These are phyloP conservation scores for Disparrhopalites patrizii DNA, from an alignment of 2,888 invertebrate genomes.

Conservation along the genomic window DNA sequence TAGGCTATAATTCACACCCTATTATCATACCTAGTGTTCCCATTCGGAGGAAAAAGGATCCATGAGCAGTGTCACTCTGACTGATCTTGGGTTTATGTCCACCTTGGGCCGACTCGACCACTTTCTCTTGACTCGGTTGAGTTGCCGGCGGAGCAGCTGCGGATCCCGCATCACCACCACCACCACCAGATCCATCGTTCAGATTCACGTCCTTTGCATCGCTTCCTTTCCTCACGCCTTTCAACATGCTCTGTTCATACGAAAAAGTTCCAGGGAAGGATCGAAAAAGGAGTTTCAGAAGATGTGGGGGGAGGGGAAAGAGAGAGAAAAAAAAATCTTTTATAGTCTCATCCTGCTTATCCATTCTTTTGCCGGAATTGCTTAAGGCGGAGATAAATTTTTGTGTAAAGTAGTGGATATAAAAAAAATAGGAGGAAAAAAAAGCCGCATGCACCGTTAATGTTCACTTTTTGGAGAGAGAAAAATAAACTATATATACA, in stretches of 20 bases:
- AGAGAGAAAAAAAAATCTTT: no score
- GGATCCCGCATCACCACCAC: slow-evolving; percentile 44
- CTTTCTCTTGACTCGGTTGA: slow-evolving; percentile 45
- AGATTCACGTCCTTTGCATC: slow-evolving; percentile 49
- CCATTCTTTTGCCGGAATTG: no score
- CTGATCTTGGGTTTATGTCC: slow-evolving; percentile 48
- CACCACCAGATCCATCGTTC: slow-evolving; percentile 49
- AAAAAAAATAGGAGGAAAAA: no score
- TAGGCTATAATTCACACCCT: neutral
- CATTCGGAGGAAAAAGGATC: slow-evolving; percentile 86
- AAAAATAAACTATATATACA: no score
- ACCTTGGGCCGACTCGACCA: slow-evolving; percentile 40
- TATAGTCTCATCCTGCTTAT: no score
- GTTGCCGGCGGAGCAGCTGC: slow-evolving; percentile 49
- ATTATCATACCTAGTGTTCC: slow-evolving; percentile 77
- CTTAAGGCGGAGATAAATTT: no score
- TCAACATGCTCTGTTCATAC: slow-evolving; percentile 48
- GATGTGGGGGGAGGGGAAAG: no score
- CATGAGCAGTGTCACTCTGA: slow-evolving; percentile 72
- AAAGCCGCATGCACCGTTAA: no score
- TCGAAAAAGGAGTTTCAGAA: no score
- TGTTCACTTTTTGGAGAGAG: no score
- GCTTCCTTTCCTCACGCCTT: slow-evolving; percentile 48
- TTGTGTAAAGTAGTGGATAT: no score
- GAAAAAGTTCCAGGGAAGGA: no score